These are phyloP conservation scores for Luscinia megarhynchos DNA, from an alignment of 2,797 vertebrate species.

Conservation along the genomic window DNA sequence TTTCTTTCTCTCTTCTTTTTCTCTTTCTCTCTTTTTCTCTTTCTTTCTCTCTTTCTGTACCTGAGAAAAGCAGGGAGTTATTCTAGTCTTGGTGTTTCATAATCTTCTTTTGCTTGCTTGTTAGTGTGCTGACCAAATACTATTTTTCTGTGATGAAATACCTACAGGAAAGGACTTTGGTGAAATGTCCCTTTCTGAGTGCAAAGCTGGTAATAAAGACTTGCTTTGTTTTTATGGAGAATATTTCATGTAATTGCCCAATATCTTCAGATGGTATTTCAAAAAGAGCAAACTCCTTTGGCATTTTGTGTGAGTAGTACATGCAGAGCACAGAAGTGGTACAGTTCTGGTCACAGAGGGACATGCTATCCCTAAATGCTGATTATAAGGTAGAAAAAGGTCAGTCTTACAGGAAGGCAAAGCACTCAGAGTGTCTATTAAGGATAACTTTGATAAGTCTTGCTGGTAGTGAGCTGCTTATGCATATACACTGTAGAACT, in stretches of 20 bases:
- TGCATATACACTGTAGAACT: background rate
- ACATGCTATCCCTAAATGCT: constrained; percentile 9
- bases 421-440: background rate
- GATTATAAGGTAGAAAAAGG: constrained; percentile 1
- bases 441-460: constrained; percentile 22
- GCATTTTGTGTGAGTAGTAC: constrained; percentile 4
- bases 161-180: constrained; percentile 46
- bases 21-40: background rate
- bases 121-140: constrained; percentile 29
- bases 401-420: background rate
- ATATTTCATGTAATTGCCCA: constrained; percentile 49
- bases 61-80: constrained; percentile 1
- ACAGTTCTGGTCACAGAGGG: background rate
- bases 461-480: background rate
- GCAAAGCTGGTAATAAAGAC: constrained; percentile 52
- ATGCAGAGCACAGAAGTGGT: background rate
- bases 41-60: background rate
- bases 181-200: constrained; percentile 51
- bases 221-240: constrained; percentile 48
- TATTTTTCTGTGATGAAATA: constrained; percentile 64
- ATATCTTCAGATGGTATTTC: constrained; percentile 65
- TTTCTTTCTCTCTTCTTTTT: no score
- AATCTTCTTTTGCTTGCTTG: constrained; percentile 38
- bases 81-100: background rate
- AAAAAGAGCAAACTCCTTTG: constrained; percentile 25